Evolutionary conservation across 2,888 invertebrate species (phyloP), one percentile per base, ranked within the genome.

Genomic region (Drosophila gaucha): DNA sequence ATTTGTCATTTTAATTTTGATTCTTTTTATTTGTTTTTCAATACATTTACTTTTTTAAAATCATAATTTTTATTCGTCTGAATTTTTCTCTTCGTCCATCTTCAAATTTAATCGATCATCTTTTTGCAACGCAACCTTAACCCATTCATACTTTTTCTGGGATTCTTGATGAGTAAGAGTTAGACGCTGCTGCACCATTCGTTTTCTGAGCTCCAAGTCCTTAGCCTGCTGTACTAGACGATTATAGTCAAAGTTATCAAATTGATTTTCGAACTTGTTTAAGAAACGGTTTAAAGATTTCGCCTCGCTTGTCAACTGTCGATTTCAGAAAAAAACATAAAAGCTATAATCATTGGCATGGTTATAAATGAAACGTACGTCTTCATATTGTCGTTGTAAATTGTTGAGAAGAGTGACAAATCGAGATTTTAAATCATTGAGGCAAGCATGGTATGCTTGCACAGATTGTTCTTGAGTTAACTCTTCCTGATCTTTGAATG

Each of bases 311-410:
- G 91, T 91, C 10, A 91, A 72, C 90, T 91, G 47, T 24, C 0
- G 24, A 41, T 41, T 26, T 9, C n/a, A 56, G 5, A 6, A 16
- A 14, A 4, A 28, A 1, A 6, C 16, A 3, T 18, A 9, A 35
- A 2, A 49, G 16, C 33, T 28, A 22, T 18, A 22, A 12, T 10
- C 12, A n/a, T 5, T 6, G 9, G 14, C 1, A 26, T 6, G 10
- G 1, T 16, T 2, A n/a, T n/a, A n/a, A 10, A 26, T 4, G 1
- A 10, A 2, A 58, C 87, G 83, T 82, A 95, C 95, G 92, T 93
- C 92, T 75, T 96, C 95, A 86, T 95, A 95, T 71, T 94, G 92
- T 22, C 92, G 92, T 75, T 95, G 95, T 22, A 96, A 93, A 31
- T 93, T 90, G 67, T 94, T 94, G 14, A 95, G 94, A 36, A 95